Base-by-base conservation (phyloP, 2,113 vertebrate genomes). In the Probosciger aterrimus region DNA sequence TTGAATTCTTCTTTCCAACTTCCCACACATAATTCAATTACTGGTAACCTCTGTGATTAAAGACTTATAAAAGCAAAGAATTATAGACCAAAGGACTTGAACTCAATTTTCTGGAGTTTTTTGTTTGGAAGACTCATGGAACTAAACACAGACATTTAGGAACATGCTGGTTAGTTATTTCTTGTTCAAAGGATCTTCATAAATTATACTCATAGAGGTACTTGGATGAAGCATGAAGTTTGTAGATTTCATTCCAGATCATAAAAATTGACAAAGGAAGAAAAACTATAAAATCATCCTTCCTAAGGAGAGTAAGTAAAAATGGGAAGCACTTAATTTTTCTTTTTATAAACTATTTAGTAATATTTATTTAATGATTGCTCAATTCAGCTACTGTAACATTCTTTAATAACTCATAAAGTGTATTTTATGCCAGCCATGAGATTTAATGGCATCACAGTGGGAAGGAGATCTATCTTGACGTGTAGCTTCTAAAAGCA, bases 351-450 rank as follows among this genome's bases (percentile, higher is more conserved):
- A 93, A 95, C 80, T 93, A 96, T 94, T 94, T 93, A 90, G 64
- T 82, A 87, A 92, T 95, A 95, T 95, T 97, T 97, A 94, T 96
- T 92, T 95, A 97, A 97, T 93, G 95, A 93, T 95, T 86, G 82
- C 74, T 53, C 69, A 89, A 87, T 89, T 96, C 86, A 69, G 86
- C 79, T 83, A 73, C 88, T 95, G 65, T 82, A 93, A 80, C 84
- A 88, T 70, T 88, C 82, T 95, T 96, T 95, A 97, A 96, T 96
- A 97, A 95, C 91, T 93, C 91, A 90, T 96, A 94, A 93, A 88
- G 41, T 44, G 37, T 67, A 86, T 88, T 95, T 96, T 97, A 93
- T 87, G 68, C 60, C 88, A 93, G 84, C 75, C 71, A 43, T 68
- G 95, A 95, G 91, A 94, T 96, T 96, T 93, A 97, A 94, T 93